Evolutionary conservation across 2,113 vertebrate genomes (phyloP).

Genomic region (Antigone vipio): DNA sequence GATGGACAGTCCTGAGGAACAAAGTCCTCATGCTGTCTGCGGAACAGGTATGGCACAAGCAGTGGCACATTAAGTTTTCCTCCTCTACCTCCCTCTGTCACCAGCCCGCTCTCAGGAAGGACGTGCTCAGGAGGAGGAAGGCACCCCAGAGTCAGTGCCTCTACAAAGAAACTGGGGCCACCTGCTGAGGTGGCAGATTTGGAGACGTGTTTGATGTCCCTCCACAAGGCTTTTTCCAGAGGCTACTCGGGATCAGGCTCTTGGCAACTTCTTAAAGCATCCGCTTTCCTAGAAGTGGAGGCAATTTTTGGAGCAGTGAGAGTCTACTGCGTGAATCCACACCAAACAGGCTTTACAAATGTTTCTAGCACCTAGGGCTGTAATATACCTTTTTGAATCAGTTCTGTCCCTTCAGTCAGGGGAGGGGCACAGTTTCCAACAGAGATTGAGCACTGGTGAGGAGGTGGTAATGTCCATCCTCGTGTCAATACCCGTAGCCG

Average conservation of each 20-base stretch:
- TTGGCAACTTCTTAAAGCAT: neutral
- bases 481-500: neutral
- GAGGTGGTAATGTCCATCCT: neutral
- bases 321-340: neutral
- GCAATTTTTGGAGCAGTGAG: neutral
- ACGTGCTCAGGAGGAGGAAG: neutral
- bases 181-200: neutral
- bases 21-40: constrained; percentile 22
- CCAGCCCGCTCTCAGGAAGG: neutral
- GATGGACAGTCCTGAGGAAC: constrained; percentile 48
- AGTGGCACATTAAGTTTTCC: neutral
- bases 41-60: neutral
- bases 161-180: neutral
- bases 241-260: neutral
- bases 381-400: neutral
- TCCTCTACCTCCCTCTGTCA: neutral
- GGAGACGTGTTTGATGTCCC: neutral
- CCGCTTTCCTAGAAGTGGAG: neutral
- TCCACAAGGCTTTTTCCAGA: neutral
- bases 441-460: neutral
- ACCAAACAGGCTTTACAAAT: neutral
- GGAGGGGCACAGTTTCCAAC: neutral
- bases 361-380: neutral
- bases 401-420: neutral
- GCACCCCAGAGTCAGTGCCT: neutral